Percentiles rank a stretch among this genome's conserved stretches.
These are phyloP conservation scores for Sylvia borin DNA, from an alignment of 2,797 vertebrate species.

Conservation along the genomic window DNA sequence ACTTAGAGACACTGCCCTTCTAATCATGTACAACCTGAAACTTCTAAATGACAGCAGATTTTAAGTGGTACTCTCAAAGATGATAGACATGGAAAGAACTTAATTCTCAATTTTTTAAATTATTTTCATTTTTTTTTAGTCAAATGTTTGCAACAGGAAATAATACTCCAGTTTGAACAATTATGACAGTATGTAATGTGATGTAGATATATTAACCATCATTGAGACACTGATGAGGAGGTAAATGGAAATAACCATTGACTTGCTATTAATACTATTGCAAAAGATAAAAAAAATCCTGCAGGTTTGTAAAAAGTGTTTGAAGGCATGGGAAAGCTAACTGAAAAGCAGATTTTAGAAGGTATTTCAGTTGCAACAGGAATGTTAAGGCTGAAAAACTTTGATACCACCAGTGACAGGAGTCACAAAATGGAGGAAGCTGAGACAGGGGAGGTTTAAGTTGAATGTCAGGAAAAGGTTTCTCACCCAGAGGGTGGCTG, in stretches of 20 bases:
- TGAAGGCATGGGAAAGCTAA: background rate
- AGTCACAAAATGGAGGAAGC: background rate
- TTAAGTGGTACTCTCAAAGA: background rate
- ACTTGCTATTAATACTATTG: conserved; percentile 39
- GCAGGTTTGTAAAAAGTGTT: background rate
- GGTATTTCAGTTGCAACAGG: background rate
- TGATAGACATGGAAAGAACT: background rate
- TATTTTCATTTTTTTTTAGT: background rate
- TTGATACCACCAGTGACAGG: background rate
- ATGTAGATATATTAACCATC: conserved; percentile 20
- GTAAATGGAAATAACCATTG: conserved; percentile 39
- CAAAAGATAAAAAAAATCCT: conserved; percentile 42
- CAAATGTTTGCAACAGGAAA: background rate
- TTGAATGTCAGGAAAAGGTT: background rate
- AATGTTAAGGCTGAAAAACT: background rate
- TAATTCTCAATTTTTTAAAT: background rate
- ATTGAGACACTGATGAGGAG: conserved; percentile 10
- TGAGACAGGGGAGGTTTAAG: background rate
- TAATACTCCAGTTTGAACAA: background rate
- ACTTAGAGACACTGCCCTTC: background rate
- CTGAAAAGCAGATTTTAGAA: background rate
- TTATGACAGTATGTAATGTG: background rate
- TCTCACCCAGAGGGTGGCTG: background rate
- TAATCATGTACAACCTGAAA: background rate
- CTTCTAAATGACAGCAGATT: background rate